Evolutionary conservation across 92 coral and sea anemone species (phyloP), one percentile per base, ranked within the genome.

Genomic region (Epizoanthus illoricatus): DNA sequence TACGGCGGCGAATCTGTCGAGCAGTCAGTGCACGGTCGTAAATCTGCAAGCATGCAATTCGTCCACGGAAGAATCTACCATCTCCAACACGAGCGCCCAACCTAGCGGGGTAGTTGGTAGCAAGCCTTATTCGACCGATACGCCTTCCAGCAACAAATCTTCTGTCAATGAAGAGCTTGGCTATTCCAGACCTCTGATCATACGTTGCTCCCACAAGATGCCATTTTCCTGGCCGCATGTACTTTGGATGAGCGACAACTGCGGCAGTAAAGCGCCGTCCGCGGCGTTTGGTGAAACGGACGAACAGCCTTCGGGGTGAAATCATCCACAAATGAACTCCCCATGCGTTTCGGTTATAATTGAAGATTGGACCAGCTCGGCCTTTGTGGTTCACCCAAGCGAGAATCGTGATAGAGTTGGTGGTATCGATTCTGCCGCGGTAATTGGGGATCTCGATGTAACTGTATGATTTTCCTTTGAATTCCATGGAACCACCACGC

Each of bases 301-400:
- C 84, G 74, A 80, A 84, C 61, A 92, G 62, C 59, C 68, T 88
- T 18, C 82, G 81, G 12, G 75, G 89, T 16, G 90, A 81, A 7
- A 85, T 81, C 94, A 90, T 88, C 94, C 94, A 92, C 20, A 92
- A 49, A 59, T 90, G 92, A 7, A 92, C 85, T 16, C 97, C 97
- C 94, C 94, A 86, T 12, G 93, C 92, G 7, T 36, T 56, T 15
- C 83, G 90, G 75, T 92, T 88, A 69, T 88, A 92, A 74, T 88
- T 88, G 17, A 92, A 64, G 55, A 92, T 92, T 17, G 94, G 97
- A 20, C 97, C 97, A 11, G 94, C 69, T 0, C 28, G 10, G 41
- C 94, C 97, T 11, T 79, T 56, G 59, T 92, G 89, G 36, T 81
- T 73, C 63, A 92, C 85, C 97, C 94, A 90, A 9, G 94, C 94